Evolutionary conservation across 2,113 vertebrate species (phyloP).

Genomic region (Dicaeum eximium): DNA sequence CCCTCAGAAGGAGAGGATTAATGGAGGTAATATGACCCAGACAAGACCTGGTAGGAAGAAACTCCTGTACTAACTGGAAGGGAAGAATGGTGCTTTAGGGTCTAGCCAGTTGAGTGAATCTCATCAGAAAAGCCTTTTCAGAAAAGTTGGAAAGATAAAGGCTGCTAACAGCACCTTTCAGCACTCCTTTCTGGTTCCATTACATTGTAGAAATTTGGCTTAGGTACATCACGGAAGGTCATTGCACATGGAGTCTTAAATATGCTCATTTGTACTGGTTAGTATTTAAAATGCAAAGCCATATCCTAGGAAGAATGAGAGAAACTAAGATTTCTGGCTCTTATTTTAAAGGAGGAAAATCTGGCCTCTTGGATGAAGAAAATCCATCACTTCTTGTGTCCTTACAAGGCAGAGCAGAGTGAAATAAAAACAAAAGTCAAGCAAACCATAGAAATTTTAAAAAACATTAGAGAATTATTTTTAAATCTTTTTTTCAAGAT

Average conservation of each 20-base stretch:
- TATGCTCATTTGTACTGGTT: not conserved
- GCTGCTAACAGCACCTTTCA: not conserved
- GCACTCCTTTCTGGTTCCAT: not conserved
- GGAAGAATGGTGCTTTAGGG: not conserved
- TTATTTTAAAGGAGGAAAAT: not conserved
- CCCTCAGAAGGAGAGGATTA: not conserved
- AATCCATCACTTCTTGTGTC: not conserved
- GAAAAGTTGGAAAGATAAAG: not conserved
- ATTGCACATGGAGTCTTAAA: not conserved
- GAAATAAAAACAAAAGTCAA: not conserved
- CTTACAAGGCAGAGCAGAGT: not conserved
- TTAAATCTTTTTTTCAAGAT: not conserved
- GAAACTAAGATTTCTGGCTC: not conserved
- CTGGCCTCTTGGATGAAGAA: not conserved
- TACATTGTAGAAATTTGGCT: not conserved
- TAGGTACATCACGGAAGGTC: rapidly evolving
- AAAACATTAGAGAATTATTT: not conserved
- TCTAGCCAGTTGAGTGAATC: not conserved
- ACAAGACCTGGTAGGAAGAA: not conserved
- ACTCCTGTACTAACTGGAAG: not conserved
- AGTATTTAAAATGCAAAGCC: not conserved
- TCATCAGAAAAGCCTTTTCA: not conserved
- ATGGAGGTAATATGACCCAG: not conserved
- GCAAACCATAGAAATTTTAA: not conserved
- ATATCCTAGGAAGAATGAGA: not conserved